Base-by-base conservation (phyloP, 2,113 vertebrate genomes). In the Malurus alboscapulatus region DNA sequence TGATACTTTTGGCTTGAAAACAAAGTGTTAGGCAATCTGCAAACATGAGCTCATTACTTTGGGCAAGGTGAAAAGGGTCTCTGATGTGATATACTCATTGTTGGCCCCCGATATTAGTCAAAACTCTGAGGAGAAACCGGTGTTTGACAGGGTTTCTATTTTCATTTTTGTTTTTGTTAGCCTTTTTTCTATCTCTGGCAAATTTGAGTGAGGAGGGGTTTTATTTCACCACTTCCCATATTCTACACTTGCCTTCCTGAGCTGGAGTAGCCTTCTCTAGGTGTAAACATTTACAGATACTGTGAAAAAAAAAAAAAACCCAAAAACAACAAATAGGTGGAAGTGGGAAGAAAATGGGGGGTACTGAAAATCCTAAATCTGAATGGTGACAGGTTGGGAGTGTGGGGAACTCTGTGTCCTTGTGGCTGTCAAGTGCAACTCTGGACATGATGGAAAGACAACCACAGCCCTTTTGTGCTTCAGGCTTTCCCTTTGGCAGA, bases 41-140 rank as follows among this genome's bases (percentile, higher is more conserved):
- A 92, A 91, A 81, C 36, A 72, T 92, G 91, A 96, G 80, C 69
- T 97, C 94, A 95, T 93, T 89, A 92, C 63, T 90, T 68, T 83
- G 68, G 93, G 66, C 61, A 85, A 92, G 86, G 95, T 90, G 88
- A 83, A 74, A 88, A 85, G 61, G 72, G 58, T 82, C 83, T 91
- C 94, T 88, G 57, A 73, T 89, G 90, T 67, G 63, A 51, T 83
- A 57, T n/a, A 38, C 32, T 69, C 91, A 40, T 87, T 86, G 74
- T 69, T 72, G 83, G 81, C 59, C 74, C 42, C 72, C n/a, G 30
- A 86, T 89, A 87, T 79, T 54, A 93, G 77, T 81, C 65, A 71
- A 50, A 94, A 81, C 51, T 86, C 63, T 53, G 40, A 73, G 61
- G 75, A 77, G 50, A 92, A 96, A 95, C 34, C 66, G 25, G 12